Percentiles rank a stretch among this genome's conserved stretches.
Conservation (phyloP, 1,140 invertebrate genomes). For the Drosophila nigrodunni region DNA sequence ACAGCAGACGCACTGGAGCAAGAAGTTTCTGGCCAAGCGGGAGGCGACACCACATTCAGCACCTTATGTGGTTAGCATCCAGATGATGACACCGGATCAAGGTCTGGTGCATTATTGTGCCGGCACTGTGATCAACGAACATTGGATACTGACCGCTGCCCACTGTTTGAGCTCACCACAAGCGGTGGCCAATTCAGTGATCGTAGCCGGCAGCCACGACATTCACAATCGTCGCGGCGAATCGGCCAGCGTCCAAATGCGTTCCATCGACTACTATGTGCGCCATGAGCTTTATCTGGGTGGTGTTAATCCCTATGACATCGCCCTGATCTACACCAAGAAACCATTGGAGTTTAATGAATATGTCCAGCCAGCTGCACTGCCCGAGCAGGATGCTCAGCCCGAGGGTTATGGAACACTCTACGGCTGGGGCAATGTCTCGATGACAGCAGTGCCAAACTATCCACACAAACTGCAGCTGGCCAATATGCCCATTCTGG, state of each 20-base stretch:
- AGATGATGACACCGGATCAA: conserved; percentile 71
- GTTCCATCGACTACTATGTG: conserved; percentile 73
- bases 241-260: conserved; percentile 64
- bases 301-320: conserved; percentile 86
- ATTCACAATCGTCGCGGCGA: conserved; percentile 64
- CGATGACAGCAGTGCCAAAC: conserved; percentile 81
- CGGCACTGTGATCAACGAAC: conserved; percentile 78
- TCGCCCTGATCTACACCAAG: conserved; percentile 86
- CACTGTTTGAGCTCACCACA: conserved; percentile 75
- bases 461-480: conserved; percentile 85
- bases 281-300: conserved; percentile 76
- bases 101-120: conserved; percentile 80
- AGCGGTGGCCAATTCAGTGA: conserved; percentile 68
- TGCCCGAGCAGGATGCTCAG: conserved; percentile 84
- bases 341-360: conserved; percentile 68
- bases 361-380: conserved; percentile 83
- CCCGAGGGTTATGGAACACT: conserved; percentile 85
- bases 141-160: conserved; percentile 82
- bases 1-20: conserved; percentile 68
- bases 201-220: conserved; percentile 80
- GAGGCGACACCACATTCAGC: conserved; percentile 78
- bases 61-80: conserved; percentile 83
- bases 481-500: conserved; percentile 84
- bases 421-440: conserved; percentile 85
- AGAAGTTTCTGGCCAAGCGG: conserved; percentile 76